phyloP scores from a whole-genome alignment of 2,888 invertebrate genomes.

The Ophioninae sp. region DNA sequence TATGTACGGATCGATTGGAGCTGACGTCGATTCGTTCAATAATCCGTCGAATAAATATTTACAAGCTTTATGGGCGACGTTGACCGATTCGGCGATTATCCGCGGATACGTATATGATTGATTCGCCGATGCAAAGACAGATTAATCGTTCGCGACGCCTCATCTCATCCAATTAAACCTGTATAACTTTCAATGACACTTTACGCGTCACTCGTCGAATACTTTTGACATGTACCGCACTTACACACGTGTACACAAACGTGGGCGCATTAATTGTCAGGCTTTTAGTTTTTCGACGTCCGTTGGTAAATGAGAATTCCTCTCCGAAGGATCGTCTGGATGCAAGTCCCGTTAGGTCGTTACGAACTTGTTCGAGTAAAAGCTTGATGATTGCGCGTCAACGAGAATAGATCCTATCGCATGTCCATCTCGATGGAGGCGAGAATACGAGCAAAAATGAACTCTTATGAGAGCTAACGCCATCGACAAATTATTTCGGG shows the following conservation, averaged over 20 bases:
- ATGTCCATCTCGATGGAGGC: conserved; percentile 15
- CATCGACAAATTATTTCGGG: not conserved
- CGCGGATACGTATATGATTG: conserved; percentile 26
- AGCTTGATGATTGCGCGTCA: conserved; percentile 24
- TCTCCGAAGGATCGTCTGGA: conserved; percentile 16
- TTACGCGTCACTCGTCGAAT: conserved; percentile 38
- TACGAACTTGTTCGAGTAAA: conserved; percentile 25
- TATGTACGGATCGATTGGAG: not conserved
- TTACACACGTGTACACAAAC: conserved; percentile 10
- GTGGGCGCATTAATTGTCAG: conserved; percentile 24
- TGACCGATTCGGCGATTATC: conserved; percentile 36
- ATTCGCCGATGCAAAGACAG: conserved; percentile 34
- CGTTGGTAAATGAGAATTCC: conserved; percentile 24
- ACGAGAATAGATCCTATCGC: conserved; percentile 36
- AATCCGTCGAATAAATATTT: conserved; percentile 45
- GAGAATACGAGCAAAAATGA: not conserved
- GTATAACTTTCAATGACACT: conserved; percentile 37
- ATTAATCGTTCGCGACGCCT: conserved; percentile 49
- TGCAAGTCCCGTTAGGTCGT: conserved; percentile 26
- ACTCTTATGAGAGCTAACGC: not conserved
- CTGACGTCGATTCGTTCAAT: conserved; percentile 21
- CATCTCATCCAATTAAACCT: conserved; percentile 47
- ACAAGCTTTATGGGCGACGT: conserved; percentile 6
- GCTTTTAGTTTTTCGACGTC: conserved; percentile 1
- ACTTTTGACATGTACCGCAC: conserved; percentile 11